These are phyloP conservation scores for Eristalinus aeneus DNA, from an alignment of 2,888 invertebrate species.

Conservation along the genomic window DNA sequence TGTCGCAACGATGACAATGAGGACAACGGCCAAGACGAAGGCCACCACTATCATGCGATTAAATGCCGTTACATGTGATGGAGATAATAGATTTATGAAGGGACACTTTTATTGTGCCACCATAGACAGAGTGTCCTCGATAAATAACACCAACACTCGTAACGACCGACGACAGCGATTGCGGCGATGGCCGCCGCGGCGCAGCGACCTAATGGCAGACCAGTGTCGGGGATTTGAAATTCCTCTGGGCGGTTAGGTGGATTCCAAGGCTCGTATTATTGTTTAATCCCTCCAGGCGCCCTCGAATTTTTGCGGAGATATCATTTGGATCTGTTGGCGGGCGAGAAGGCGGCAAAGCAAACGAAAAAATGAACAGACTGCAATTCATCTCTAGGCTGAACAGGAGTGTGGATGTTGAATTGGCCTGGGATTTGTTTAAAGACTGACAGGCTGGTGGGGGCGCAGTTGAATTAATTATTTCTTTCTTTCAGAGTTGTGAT, in stretches of 20 bases:
- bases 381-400: constrained; percentile 48
- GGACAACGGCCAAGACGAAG: constrained; percentile 26
- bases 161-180: not conserved
- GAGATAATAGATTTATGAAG: constrained; percentile 63
- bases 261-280: not conserved
- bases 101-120: constrained; percentile 54
- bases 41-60: constrained; percentile 4
- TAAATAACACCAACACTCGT: constrained; percentile 39
- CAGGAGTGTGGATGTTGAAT: constrained; percentile 55
- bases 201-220: constrained; percentile 2
- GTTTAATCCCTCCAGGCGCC: constrained; percentile 18
- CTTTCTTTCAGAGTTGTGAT: not conserved
- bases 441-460: constrained; percentile 47
- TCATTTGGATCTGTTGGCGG: constrained; percentile 13
- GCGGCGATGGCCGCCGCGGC: not conserved
- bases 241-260: constrained; percentile 29
- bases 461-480: constrained; percentile 54
- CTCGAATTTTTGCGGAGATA: not conserved
- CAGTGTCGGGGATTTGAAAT: constrained; percentile 45
- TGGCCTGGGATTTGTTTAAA: constrained; percentile 52
- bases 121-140: constrained; percentile 48
- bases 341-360: not conserved
- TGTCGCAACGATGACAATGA: constrained; percentile 44
- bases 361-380: not conserved
- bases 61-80: constrained; percentile 43